Base-by-base conservation (phyloP, 2,113 vertebrate species). In the Syngnathus typhle region DNA sequence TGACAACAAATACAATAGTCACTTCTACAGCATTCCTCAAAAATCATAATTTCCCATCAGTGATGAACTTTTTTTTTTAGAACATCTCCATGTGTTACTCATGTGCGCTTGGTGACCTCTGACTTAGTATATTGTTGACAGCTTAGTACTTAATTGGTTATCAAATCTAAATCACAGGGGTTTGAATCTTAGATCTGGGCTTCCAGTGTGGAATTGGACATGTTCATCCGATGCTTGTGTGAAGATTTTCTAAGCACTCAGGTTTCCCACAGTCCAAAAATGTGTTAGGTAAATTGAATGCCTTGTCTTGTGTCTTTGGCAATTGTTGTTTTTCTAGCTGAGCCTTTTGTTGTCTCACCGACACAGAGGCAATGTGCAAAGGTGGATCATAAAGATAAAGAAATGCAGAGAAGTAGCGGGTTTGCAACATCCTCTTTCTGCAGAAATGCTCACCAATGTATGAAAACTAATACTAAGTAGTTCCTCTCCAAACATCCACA, bases 391-490 rank as follows among this genome's bases (percentile, higher is more conserved):
- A 44, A 44, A 62, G 41, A 44, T 62, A 62, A 62, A 44, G 12
- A 44, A 44, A 44, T 44, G 21, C 60, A 74, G 67, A 81, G 81
- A 86, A 85, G 75, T 76, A 19, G 4, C 43, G 3, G 12, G 46
- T 23, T 7, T 46, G 9, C 27, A 74, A 79, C 82, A 74, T 85
- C 83, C 79, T 81, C 82, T 82, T 85, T 78, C 8, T 62, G 0
- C 23, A 64, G 16, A 75, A 68, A 60, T 13, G 1, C 4, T 49
- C 19, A 46, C 6, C 7, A 16, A 2, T 55, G n/a, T 47, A 41
- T 7, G 68, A 64, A 32, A 70, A 63, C 13, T 51, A 3, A 1
- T 11, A 36, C 9, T 49, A 36, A 18, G 68, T 49, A 32, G 67
- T 62, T 64, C 74, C 15, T 38, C 49, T 70, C 1, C 27, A 32